A percentile compares a stretch with the other conserved stretches of the same genome.
Conservation (phyloP, 2,797 vertebrate genomes). For the Luscinia megarhynchos region DNA sequence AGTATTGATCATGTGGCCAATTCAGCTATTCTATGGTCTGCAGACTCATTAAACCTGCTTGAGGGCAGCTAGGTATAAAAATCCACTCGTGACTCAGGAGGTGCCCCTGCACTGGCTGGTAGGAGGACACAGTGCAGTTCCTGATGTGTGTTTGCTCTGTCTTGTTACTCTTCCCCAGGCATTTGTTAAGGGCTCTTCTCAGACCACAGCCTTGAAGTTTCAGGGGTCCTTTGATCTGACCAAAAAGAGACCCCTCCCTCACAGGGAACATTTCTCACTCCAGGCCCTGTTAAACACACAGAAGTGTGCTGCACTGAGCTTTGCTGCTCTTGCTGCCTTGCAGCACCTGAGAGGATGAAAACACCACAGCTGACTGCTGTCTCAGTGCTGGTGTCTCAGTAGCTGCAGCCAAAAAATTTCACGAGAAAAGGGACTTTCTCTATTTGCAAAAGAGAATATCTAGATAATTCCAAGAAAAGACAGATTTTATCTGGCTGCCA, state of each 20-base stretch:
- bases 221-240: neutral
- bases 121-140: neutral
- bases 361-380: accelerated
- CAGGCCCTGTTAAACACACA: neutral
- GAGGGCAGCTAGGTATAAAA: neutral
- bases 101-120: neutral
- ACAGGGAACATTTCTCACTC: neutral
- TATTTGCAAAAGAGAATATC: neutral
- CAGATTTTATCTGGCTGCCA: neutral
- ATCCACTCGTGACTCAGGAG: neutral
- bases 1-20: neutral
- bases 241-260: neutral
- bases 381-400: neutral
- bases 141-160: neutral
- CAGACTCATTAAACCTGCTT: neutral
- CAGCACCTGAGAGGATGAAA: neutral
- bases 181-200: neutral
- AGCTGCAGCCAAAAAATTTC: neutral
- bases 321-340: neutral
- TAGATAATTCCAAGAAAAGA: neutral
- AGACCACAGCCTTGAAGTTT: neutral
- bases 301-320: neutral
- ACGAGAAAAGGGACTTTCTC: neutral
- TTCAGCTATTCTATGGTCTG: neutral
- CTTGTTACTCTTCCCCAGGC: neutral